Percentiles rank a stretch among this genome's conserved stretches.
Conservation (phyloP, 2,888 invertebrate species). For the Autographa gamma region DNA sequence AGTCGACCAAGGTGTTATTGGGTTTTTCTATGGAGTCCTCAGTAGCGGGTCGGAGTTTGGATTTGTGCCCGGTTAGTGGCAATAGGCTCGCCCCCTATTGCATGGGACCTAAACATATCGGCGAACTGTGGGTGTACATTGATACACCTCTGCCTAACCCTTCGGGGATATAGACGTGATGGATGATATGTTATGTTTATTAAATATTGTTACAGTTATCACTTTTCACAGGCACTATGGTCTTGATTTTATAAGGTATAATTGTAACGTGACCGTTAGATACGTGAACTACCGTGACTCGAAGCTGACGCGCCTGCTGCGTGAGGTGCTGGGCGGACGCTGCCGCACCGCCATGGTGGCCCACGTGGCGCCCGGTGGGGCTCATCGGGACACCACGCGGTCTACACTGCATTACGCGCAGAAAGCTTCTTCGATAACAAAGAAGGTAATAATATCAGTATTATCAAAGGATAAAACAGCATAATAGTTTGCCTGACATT, state of each 20-base stretch:
- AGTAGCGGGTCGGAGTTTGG: too few relatives aligned
- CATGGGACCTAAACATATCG: too few relatives aligned
- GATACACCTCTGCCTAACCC: too few relatives aligned
- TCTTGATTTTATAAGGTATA: not conserved
- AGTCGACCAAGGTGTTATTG: too few relatives aligned
- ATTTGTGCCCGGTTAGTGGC: too few relatives aligned
- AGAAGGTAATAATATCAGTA: constrained; percentile 90
- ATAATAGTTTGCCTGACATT: not conserved
- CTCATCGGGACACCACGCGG: constrained; percentile 96
- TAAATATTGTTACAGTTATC: not conserved
- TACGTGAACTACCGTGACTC: constrained; percentile 99
- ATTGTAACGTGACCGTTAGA: constrained; percentile 65
- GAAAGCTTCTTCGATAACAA: constrained; percentile 97
- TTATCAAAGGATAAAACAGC: constrained; percentile 45
- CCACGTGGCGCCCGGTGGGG: constrained; percentile 95
- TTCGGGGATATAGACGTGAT: too few relatives aligned
- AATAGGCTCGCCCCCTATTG: too few relatives aligned
- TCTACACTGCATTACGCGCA: constrained; percentile 98
- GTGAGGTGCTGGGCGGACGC: constrained; percentile 96
- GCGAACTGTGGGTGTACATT: too few relatives aligned
- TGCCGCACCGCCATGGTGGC: constrained; percentile 99
- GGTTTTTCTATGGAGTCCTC: too few relatives aligned
- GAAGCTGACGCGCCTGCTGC: constrained; percentile 96
- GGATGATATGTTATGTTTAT: too few relatives aligned
- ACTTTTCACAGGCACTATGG: not conserved